phyloP scores from a whole-genome alignment of 2,888 invertebrate genomes.

The Agrotis ipsilon region DNA sequence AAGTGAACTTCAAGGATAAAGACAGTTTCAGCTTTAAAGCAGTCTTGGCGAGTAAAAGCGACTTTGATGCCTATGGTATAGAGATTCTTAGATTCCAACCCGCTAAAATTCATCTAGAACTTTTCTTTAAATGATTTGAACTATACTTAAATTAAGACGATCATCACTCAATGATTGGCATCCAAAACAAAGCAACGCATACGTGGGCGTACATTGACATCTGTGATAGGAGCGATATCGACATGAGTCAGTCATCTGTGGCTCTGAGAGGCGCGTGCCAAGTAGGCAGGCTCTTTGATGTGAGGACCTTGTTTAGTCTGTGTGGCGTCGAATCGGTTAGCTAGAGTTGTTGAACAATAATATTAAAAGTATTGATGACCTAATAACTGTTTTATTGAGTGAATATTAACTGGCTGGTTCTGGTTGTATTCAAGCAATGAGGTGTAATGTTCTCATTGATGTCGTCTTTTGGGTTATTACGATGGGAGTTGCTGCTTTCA shows the following conservation, averaged over 20 bases:
- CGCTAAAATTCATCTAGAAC: not conserved
- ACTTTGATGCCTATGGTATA: no score
- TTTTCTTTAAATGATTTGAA: slow-evolving; percentile 10
- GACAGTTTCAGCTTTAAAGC: not conserved
- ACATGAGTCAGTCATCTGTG: slow-evolving; percentile 53
- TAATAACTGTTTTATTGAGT: slow-evolving; percentile 27
- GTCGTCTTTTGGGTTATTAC: not conserved
- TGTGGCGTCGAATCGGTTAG: slow-evolving; percentile 30
- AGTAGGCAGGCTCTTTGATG: slow-evolving; percentile 46
- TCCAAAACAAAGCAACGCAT: slow-evolving; percentile 40
- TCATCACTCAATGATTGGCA: slow-evolving; percentile 34
- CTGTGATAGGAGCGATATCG: slow-evolving; percentile 35
- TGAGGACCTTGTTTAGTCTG: slow-evolving; percentile 48
- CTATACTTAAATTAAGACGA: slow-evolving; percentile 4
- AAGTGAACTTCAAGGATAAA: not conserved
- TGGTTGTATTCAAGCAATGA: not conserved
- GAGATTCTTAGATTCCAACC: no score
- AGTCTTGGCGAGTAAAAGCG: no score
- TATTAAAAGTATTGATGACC: slow-evolving; percentile 24
- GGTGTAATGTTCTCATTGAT: not conserved
- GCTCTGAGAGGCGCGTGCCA: slow-evolving; percentile 33
- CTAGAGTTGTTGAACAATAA: slow-evolving; percentile 16
- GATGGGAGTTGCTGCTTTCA: not conserved
- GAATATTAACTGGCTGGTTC: not conserved
- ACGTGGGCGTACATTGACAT: slow-evolving; percentile 55